Percentiles rank a stretch among this genome's conserved stretches.
Conservation (phyloP, 2,797 vertebrate genomes). For the Rachycentron canadum region DNA sequence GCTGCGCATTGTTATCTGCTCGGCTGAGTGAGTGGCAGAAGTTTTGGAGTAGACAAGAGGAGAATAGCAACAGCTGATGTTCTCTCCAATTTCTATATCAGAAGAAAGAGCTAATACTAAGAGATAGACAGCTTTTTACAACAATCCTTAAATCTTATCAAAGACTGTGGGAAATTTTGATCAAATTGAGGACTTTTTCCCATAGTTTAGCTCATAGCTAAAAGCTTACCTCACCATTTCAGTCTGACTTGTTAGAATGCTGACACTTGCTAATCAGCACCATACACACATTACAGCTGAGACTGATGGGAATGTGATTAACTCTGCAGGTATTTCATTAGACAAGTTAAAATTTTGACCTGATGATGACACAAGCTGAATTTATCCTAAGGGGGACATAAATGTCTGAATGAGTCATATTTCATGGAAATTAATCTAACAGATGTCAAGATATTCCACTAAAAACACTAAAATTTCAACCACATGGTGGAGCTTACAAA, state of each 20-base stretch:
- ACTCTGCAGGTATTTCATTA: not conserved
- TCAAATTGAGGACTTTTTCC: not conserved
- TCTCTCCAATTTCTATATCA: not conserved
- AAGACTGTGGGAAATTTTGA: not conserved
- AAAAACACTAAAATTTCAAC: too few species aligned
- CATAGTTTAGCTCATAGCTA: not conserved
- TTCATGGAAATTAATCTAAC: not conserved
- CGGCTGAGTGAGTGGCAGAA: constrained; percentile 44
- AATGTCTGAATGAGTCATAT: not conserved
- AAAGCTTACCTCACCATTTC: not conserved
- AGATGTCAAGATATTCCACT: too few species aligned
- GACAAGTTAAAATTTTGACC: not conserved
- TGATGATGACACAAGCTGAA: not conserved
- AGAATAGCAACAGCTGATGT: constrained; percentile 9
- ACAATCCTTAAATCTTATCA: not conserved
- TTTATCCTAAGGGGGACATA: not conserved
- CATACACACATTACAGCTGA: not conserved
- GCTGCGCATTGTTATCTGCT: constrained; percentile 42
- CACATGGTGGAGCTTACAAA: not conserved
- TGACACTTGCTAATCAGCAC: constrained; percentile 3
- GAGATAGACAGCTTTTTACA: not conserved
- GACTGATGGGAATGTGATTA: not conserved
- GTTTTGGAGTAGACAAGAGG: constrained; percentile 9
- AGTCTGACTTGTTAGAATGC: not conserved
- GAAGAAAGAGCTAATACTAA: not conserved